Base-by-base conservation (phyloP, 2,797 vertebrate genomes). In the Perodicticus potto region DNA sequence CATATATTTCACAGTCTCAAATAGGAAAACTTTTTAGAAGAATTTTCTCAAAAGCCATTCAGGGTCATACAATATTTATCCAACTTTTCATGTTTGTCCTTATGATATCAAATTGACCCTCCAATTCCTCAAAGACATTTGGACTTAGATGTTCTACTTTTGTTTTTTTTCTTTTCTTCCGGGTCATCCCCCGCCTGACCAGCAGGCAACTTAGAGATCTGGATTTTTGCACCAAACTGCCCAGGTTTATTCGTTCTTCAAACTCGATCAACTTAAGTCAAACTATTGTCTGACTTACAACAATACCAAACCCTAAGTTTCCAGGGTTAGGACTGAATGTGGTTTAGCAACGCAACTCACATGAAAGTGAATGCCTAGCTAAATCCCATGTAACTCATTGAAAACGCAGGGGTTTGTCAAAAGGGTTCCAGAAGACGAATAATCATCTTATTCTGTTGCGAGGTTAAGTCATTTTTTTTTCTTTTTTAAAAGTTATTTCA, bases 341-440 rank as follows among this genome's bases (percentile, higher is more conserved):
- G 37, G 53, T 73, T 96, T 81, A 97, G 96, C 93, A 95, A 40
- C 73, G 65, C 93, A 77, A 84, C 78, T 40, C 96, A 88, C 84
- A 74, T 84, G 45, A 86, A 97, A 97, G 92, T 92, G 59, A 1
- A 92, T 32, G 0, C 29, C 74, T 97, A 94, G 86, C 94, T 92
- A 95, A 97, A 97, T 96, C 97, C 97, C 27, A 78, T 86, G 97
- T 96, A 96, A 90, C 96, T 77, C 97, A 98, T 97, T 97, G 97
- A 97, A 96, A 97, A 94, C 7, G 89, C 95, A 96, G 93, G 83
- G 55, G 94, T 97, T 98, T 77, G 72, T 97, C 97, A 93, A 93
- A 97, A 89, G 96, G 85, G 95, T 85, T 10, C 95, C 19, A 9
- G 92, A 93, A 96, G 40, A 89, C 83, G 72, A 97, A 97, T 97